These are phyloP conservation scores for Ranitomeya variabilis DNA, from an alignment of 2,113 vertebrate genomes.

Conservation along the genomic window DNA sequence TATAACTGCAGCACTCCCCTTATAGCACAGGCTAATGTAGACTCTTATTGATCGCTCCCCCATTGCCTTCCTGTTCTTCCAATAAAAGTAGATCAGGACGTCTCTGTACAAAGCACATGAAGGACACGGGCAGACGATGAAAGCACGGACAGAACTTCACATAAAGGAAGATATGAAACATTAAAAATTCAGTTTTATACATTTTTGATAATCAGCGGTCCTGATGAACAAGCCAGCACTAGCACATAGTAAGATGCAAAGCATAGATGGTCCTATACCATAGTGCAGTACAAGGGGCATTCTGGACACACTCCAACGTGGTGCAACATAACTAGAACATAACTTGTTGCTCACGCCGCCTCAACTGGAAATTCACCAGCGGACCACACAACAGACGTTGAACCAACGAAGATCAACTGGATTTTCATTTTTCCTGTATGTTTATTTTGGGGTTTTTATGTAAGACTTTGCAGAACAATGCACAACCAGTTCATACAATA, in stretches of 20 bases:
- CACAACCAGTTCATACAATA: too few species aligned
- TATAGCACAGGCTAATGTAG: not conserved
- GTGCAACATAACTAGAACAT: not conserved
- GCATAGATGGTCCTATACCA: not conserved
- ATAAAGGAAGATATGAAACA: not conserved
- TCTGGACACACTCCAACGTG: not conserved
- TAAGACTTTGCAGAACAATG: too few species aligned
- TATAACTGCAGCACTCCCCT: not conserved
- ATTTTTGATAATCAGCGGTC: not conserved
- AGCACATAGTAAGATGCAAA: not conserved
- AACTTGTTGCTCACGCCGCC: not conserved
- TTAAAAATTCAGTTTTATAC: not conserved
- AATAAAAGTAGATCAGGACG: not conserved
- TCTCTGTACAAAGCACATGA: not conserved
- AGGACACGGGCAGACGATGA: not conserved
- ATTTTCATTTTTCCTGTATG: not conserved
- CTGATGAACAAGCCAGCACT: not conserved
- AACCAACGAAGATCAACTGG: not conserved
- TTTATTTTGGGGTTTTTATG: too few species aligned
- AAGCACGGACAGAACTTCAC: not conserved
- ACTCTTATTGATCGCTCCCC: not conserved
- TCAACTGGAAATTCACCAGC: not conserved
- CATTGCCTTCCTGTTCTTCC: not conserved
- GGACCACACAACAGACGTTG: not conserved
- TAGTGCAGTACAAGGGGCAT: not conserved